Base-by-base conservation (phyloP, 2,888 invertebrate genomes). In the Lordiphosa fenestrarum region DNA sequence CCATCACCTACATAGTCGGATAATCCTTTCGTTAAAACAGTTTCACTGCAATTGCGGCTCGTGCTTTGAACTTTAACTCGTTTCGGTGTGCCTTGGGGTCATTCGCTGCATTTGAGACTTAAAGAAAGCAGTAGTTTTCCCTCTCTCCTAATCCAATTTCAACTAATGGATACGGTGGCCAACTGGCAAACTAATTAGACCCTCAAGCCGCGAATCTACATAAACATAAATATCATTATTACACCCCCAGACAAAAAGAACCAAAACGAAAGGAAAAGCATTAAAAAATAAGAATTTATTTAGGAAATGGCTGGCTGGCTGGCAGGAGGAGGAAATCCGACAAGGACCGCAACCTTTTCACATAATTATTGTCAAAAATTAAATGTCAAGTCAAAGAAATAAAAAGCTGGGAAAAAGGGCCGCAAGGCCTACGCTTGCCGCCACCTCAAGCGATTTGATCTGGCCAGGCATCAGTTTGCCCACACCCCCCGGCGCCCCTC, bases 341-440 rank as follows among this genome's bases (percentile, higher is more conserved):
- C 46, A 50, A 49, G 36, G 62, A 50, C 66, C 55, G 69, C 61
- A 66, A 54, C 57, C 57, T 53, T 66, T 70, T 61, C 57, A 63
- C 69, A 74, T 71, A 71, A 73, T 73, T 69, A 74, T 73, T 71
- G 75, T 61, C 69, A 74, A 66, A 57, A 73, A 74, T 71, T 59
- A 72, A 74, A 74, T 71, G 68, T 53, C 56, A 62, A 72, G 64
- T 69, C 42, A 30, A 25, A 30, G 13, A 42, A 42, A 42, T 15
- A 38, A 37, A 12, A 37, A 37, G 15, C 2, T n/a, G n/a, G 4
- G 12, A 2, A 37, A 42, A 42, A 42, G 12, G 13, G 42, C 42
- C 25, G 13, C 13, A 42, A 42, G 42, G 19, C 15, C 15, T 15
- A 15, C 15, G 15, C 15, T 15, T 15, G 15, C 15, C 15, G 15